phyloP scores from a whole-genome alignment of 2,888 invertebrate genomes.

The Ferdinandea cuprea region DNA sequence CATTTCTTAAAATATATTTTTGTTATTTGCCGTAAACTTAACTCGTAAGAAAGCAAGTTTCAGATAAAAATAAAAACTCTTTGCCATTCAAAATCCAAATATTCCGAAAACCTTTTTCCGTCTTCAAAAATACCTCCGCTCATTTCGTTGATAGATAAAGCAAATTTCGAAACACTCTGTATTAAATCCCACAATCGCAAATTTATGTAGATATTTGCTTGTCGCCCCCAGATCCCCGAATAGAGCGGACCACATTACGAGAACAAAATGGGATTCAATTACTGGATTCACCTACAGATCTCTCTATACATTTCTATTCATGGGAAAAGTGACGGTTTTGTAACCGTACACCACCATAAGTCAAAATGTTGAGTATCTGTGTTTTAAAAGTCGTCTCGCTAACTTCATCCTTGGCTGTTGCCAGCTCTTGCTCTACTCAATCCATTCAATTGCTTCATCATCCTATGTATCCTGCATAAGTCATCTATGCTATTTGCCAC shows the following conservation, averaged over 20 bases:
- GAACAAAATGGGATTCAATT: slow-evolving; percentile 70
- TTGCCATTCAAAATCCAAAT: too few species aligned
- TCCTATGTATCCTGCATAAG: slow-evolving; percentile 65
- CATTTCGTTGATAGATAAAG: too few species aligned
- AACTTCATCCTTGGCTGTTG: slow-evolving; percentile 69
- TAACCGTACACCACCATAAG: slow-evolving; percentile 62
- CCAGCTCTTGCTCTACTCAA: slow-evolving; percentile 68
- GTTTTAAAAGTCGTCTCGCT: slow-evolving; percentile 63
- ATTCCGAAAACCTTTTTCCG: too few species aligned
- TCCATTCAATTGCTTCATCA: slow-evolving; percentile 75
- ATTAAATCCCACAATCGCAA: background rate
- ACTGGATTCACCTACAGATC: slow-evolving; percentile 68
- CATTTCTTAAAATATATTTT: too few species aligned
- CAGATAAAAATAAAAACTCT: too few species aligned
- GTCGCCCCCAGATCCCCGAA: slow-evolving; percentile 23
- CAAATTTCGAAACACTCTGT: slow-evolving; percentile 1
- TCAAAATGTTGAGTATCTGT: slow-evolving; percentile 68
- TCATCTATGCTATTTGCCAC: slow-evolving; percentile 71
- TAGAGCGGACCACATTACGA: slow-evolving; percentile 46
- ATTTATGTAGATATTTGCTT: slow-evolving; percentile 37
- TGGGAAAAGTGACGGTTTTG: slow-evolving; percentile 59
- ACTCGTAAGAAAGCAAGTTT: too few species aligned
- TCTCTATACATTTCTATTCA: slow-evolving; percentile 32
- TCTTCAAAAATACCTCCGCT: too few species aligned
- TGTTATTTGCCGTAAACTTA: too few species aligned